Evolutionary conservation across 2,113 vertebrate species (phyloP), one percentile per base, ranked within the genome.

Genomic region (Lamprologus sp.): DNA sequence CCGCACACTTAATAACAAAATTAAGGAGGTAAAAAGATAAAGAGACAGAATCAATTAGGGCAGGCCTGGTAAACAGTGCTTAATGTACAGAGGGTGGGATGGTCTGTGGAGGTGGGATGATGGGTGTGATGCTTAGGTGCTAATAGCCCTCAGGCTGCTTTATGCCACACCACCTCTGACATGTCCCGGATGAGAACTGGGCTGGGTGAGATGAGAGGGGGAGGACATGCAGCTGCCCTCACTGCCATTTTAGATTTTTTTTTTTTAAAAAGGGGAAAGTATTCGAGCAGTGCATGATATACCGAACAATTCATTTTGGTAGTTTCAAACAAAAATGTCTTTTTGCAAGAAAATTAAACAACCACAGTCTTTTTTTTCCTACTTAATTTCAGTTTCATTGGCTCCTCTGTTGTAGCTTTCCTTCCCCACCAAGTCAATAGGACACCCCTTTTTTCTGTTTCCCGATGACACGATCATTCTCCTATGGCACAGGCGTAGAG

Each of bases 21-120:
- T 95, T 88, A 96, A 92, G 94, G 92, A 95, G 93, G 93, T 95
- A 94, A 92, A 95, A 93, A 96, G 93, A 95, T 95, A 95, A 93
- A 96, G 95, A 95, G 92, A 93, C 87, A 86, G 95, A 96, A 96
- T 96, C 96, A 96, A 96, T 96, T 96, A 96, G 90, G 90, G 83
- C 91, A 85, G 91, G 84, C 31, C 90, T 93, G 89, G 95, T 96
- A 96, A 96, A 96, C 94, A 96, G 88, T 80, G 91, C 90, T 92
- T 82, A 89, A 87, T 84, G 88, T 89, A 47, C 81, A 77, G 86
- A 90, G 87, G 90, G 89, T 90, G 92, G 92, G 93, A 92, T 75
- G 88, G 93, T 91, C 84, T 42, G 65, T 90, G 91, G 77, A 92
- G 89, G 91, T 91, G 85, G 90, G 85, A 87, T 84, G 88, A 81